These are phyloP conservation scores for Rhincodon typus DNA, from an alignment of 2,797 vertebrate genomes.

Conservation along the genomic window DNA sequence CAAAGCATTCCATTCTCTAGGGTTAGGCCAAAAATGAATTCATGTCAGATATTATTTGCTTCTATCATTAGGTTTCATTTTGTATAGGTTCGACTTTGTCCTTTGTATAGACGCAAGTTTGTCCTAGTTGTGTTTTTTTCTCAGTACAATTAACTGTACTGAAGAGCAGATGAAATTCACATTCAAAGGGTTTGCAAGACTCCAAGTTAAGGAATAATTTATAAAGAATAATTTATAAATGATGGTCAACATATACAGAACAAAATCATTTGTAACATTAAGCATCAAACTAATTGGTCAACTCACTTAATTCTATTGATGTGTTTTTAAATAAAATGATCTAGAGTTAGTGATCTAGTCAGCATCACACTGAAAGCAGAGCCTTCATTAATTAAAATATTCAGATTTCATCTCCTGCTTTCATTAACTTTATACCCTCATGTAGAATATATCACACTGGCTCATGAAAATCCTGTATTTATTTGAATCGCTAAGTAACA, in stretches of 20 bases:
- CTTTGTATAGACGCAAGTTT: not conserved
- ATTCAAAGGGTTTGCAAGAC: not conserved
- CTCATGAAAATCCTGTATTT: not conserved
- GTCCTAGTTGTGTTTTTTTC: not conserved
- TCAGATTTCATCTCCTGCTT: constrained; percentile 12
- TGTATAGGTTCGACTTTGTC: not conserved
- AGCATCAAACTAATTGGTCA: no score
- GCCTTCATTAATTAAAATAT: not conserved
- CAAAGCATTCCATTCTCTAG: not conserved
- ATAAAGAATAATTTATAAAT: not conserved
- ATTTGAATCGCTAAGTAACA: not conserved
- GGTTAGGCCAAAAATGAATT: not conserved
- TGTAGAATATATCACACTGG: not conserved
- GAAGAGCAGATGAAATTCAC: not conserved
- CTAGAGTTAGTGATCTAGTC: not conserved
- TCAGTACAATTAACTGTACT: not conserved
- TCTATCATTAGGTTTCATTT: not conserved
- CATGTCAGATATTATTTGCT: not conserved
- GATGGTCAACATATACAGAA: not conserved
- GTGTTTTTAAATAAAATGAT: not conserved
- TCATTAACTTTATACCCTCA: not conserved
- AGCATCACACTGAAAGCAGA: not conserved
- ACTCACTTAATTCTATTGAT: no score
- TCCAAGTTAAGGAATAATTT: no score
- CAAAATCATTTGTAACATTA: not conserved